A percentile compares a stretch with the other conserved stretches of the same genome.
Conservation (phyloP, 2,888 invertebrate genomes). For the Bombylius major region DNA sequence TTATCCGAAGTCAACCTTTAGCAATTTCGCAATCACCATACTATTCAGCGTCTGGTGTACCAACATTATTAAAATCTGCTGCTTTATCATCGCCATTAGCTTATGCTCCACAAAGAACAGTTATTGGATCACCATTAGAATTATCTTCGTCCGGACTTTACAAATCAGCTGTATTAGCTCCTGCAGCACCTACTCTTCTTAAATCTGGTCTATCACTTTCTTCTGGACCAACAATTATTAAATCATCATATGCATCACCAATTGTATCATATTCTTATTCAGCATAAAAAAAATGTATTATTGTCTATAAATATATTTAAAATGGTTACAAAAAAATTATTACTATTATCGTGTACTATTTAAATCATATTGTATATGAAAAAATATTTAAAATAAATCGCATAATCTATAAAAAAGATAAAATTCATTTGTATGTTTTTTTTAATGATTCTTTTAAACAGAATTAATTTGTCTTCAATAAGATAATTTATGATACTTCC, state of each 20-base stretch:
- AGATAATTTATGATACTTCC: too few species aligned
- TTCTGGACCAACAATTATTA: neutral
- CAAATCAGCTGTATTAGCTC: neutral
- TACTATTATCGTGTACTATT: too few species aligned
- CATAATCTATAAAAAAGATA: too few species aligned
- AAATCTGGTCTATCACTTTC: neutral
- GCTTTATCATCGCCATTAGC: neutral
- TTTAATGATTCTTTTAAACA: too few species aligned
- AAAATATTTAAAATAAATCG: too few species aligned
- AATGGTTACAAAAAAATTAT: too few species aligned
- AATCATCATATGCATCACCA: neutral
- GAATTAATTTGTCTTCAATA: too few species aligned
- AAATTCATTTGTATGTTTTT: too few species aligned
- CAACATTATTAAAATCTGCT: neutral
- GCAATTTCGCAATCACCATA: too few species aligned
- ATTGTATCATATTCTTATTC: neutral
- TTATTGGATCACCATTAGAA: neutral
- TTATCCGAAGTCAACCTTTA: neutral
- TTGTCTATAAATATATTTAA: too few species aligned
- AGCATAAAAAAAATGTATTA: too few species aligned
- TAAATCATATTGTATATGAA: too few species aligned
- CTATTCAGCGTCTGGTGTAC: neutral
- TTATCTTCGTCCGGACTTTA: neutral
- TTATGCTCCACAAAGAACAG: neutral
- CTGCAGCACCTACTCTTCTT: neutral